Evolutionary conservation across 2,888 invertebrate species (phyloP).

Genomic region (Pelosia muscerda): DNA sequence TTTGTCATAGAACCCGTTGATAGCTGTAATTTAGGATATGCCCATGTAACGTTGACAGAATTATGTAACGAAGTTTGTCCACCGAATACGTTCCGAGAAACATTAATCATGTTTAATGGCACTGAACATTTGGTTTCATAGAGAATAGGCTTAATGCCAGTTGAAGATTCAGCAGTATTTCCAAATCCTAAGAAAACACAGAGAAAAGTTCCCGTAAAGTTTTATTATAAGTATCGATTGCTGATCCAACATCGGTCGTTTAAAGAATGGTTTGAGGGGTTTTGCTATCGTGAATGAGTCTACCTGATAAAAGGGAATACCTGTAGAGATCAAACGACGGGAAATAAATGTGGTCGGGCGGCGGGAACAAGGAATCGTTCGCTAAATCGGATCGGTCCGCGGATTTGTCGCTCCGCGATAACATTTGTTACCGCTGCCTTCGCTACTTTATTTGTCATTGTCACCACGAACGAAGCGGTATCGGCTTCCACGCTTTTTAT

Average conservation of each 20-base stretch:
- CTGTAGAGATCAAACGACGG: slow-evolving; percentile 69
- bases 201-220: slow-evolving; percentile 34
- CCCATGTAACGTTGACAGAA: slow-evolving; percentile 57
- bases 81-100: slow-evolving; percentile 48
- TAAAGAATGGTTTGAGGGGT: slow-evolving; percentile 45
- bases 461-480: slow-evolving; percentile 54
- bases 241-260: slow-evolving; percentile 42
- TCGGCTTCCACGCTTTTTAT: slow-evolving; percentile 46
- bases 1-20: slow-evolving; percentile 78
- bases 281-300: slow-evolving; percentile 68
- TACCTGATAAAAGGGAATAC: slow-evolving; percentile 71
- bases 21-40: slow-evolving; percentile 69
- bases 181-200: slow-evolving; percentile 35
- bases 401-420: slow-evolving; percentile 65
- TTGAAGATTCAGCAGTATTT: slow-evolving; percentile 6
- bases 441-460: slow-evolving; percentile 69
- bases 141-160: slow-evolving; percentile 10
- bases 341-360: slow-evolving; percentile 66
- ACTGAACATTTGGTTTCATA: slow-evolving; percentile 1
- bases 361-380: slow-evolving; percentile 51
- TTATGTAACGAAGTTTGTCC: slow-evolving; percentile 52
- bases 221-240: slow-evolving; percentile 42
- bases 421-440: slow-evolving; percentile 70
- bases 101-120: slow-evolving; percentile 40
- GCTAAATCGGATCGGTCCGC: slow-evolving; percentile 53